Evolutionary conservation across 1,140 invertebrate genomes (phyloP), one percentile per base, ranked within the genome.

Genomic region (Melitaea cinxia): DNA sequence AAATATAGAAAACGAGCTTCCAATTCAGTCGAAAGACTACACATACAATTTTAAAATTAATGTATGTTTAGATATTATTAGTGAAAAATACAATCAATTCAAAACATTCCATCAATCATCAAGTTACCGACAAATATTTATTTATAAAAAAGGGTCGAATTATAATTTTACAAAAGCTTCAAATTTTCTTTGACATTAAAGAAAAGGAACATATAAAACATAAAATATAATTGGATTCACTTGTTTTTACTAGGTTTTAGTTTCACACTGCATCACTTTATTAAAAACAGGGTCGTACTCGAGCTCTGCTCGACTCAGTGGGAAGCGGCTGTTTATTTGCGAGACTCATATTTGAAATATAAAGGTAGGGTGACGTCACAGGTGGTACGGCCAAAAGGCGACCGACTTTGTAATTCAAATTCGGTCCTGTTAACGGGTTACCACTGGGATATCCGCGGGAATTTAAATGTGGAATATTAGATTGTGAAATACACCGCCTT

Each of bases 361-460:
- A 17, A 52, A 65, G 42, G 54, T 37, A 24, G 15, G 21, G n/a
- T 64, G 64, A 66, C 64, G 64, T 59, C 64, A 70, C 53, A 62
- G 57, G 56, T 59, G 63, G 56, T 52, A 24, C 56, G 52, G 28
- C 49, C 57, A 70, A 74, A 71, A 74, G 71, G 61, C 62, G 54
- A 55, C 57, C 61, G 61, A 73, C 65, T 74, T 71, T 74, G 68
- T 74, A 68, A 74, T 74, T 74, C 61, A 74, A 74, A 74, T 74
- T 52, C 65, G 33, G 62, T 26, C 67, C 35, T 52, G 65, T 35
- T 70, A 60, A 65, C 56, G 52, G 59, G 53, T 68, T 68, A 67
- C 69, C 69, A 64, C 62, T 42, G 61, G 61, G 64, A 67, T 55
- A 71, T 60, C 49, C 62, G 30, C 30, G 37, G 54, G 65, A 66